A percentile compares a stretch with the other conserved stretches of the same genome.
Conservation (phyloP, 2,113 vertebrate species). For the Brachypodius melanocephalos region DNA sequence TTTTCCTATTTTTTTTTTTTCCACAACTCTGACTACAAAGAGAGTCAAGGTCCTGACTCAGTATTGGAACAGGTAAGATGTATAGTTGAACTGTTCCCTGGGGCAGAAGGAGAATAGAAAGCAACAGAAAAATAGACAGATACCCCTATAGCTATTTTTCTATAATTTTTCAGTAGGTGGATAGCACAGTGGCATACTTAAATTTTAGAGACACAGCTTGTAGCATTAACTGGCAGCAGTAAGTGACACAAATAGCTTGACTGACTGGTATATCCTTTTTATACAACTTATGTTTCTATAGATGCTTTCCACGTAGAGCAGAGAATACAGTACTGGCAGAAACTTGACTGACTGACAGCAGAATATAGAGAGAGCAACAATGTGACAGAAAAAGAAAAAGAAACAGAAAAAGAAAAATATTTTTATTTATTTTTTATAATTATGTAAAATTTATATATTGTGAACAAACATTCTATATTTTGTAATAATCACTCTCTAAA, state of each 20-base stretch:
- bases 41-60: accelerated
- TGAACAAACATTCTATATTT: neutral
- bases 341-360: neutral
- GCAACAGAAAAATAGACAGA: neutral
- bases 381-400: accelerated
- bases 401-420: too few relatives aligned
- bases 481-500: neutral
- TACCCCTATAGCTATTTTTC: neutral
- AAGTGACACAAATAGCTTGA: neutral
- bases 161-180: neutral
- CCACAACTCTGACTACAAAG: neutral
- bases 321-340: neutral
- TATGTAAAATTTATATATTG: neutral
- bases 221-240: neutral
- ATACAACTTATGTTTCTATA: neutral
- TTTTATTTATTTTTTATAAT: neutral
- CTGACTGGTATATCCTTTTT: neutral
- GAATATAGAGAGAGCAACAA: neutral
- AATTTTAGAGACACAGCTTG: neutral
- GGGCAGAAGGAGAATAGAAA: neutral
- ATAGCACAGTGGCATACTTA: neutral
- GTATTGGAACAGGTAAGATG: neutral
- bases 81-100: neutral
- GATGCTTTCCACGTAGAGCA: neutral
- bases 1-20: neutral